Base-by-base conservation (phyloP, 2,113 vertebrate species). In the Cynocephalus volans region DNA sequence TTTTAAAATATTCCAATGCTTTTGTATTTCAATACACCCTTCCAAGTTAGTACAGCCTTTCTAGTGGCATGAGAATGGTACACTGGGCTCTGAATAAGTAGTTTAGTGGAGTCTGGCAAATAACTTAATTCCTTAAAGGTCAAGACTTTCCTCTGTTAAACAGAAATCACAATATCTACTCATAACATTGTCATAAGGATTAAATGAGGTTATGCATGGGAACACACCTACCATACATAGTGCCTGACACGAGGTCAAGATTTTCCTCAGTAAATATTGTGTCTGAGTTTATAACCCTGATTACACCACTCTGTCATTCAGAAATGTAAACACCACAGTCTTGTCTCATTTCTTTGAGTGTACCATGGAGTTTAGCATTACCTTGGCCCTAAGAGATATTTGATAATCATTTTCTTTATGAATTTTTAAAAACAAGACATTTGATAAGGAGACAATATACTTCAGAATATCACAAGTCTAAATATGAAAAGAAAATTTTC, bases 351-450 rank as follows among this genome's bases (percentile, higher is more conserved):
- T 75, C 1, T 62, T 73, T 73, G 33, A 90, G 5, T 50, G 21
- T 23, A 13, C 15, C 23, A 15, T 1, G 3, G 13, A 75, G 6
- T 73, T 70, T 4, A 75, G 10, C 3, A 84, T 41, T 93, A 24
- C 18, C 28, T 80, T 97, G 7, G 6, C 8, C 69, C 12, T 62
- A 86, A 81, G 15, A 94, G 13, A 41, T 3, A 36, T 2, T 69
- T 18, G 90, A 56, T 17, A 93, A 60, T 77, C 6, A 84, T 65
- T 84, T 92, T 80, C 36, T 79, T 73, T 83, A 65, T 80, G 28
- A 75, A 81, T 41, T 84, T 95, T 89, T 89, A 13, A 93, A 93
- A 67, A 14, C 7, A 93, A 81, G 15, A 0, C 18, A 82, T 81
- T 95, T 91, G 56, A 62, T 62, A 83, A 86, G 10, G 65, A 41